A percentile compares a stretch with the other conserved stretches of the same genome.
phyloP scores from a whole-genome alignment of 1,140 invertebrate species.

The Micrasema longulum region DNA sequence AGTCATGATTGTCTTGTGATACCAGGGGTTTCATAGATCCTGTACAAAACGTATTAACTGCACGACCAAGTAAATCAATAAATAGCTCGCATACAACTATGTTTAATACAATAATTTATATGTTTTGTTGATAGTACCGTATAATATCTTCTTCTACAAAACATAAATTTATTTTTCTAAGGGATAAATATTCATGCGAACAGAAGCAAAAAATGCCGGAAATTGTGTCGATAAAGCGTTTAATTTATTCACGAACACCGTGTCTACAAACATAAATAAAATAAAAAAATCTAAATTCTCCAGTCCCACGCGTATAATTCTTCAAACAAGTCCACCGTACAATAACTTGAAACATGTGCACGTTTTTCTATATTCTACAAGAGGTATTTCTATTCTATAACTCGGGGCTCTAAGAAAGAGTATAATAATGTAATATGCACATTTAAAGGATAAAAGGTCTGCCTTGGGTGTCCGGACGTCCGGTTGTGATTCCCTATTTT shows the following conservation, averaged over 20 bases:
- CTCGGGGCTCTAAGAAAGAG: slow-evolving; percentile 11
- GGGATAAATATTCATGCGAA: not conserved
- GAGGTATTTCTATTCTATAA: not conserved
- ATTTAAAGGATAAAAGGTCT: slow-evolving; percentile 50
- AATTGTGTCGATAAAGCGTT: not conserved
- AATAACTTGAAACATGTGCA: slow-evolving; percentile 15
- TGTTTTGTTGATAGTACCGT: no score
- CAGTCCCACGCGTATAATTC: slow-evolving; percentile 22
- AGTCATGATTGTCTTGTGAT: no score
- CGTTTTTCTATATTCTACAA: slow-evolving; percentile 28
- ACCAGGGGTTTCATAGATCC: no score
- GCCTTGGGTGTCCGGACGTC: slow-evolving; percentile 49
- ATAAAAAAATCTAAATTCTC: not conserved
- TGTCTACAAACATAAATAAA: no score
- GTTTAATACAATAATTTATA: no score
- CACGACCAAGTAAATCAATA: no score
- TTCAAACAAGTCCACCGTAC: not conserved
- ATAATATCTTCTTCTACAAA: no score
- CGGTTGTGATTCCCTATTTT: slow-evolving; percentile 50
- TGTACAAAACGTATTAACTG: no score
- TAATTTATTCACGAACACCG: slow-evolving; percentile 30
- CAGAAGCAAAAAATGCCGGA: slow-evolving; percentile 9
- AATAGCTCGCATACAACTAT: no score
- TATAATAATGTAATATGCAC: slow-evolving; percentile 43
- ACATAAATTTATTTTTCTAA: no score